phyloP scores from a whole-genome alignment of 2,797 vertebrate genomes.

The Urocyon cinereoargenteus region DNA sequence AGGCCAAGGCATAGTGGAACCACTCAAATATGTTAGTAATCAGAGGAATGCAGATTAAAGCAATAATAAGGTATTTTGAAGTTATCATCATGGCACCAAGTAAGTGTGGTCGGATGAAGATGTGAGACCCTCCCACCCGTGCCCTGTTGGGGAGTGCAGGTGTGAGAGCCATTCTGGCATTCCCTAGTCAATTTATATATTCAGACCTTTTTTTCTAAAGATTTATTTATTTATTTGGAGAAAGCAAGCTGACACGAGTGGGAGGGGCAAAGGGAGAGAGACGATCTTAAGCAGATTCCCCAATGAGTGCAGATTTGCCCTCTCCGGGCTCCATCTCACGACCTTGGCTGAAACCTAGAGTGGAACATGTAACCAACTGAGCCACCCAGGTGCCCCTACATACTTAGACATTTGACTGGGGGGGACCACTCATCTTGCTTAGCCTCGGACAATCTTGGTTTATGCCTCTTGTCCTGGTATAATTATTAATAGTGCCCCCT shows the following conservation, averaged over 20 bases:
- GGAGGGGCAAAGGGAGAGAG: neutral
- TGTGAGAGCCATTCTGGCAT: no score
- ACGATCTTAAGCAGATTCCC: neutral
- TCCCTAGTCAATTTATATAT: fast-evolving
- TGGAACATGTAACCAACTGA: neutral
- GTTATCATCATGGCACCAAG: neutral
- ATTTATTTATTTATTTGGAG: neutral
- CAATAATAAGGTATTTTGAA: neutral
- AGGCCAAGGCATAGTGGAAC: neutral
- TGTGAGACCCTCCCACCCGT: neutral
- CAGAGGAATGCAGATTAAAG: neutral
- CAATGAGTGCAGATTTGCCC: neutral
- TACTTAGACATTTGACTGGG: neutral
- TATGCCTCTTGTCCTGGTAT: neutral
- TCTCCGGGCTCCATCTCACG: neutral
- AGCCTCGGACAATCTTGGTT: neutral
- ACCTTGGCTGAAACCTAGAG: neutral
- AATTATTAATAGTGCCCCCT: neutral
- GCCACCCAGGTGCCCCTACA: no score
- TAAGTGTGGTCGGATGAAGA: neutral
- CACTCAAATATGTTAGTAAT: neutral
- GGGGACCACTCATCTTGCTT: neutral
- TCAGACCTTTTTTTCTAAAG: neutral
- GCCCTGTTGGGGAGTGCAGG: no score
- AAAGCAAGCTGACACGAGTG: no score